phyloP scores from a whole-genome alignment of 1,140 invertebrate genomes.

The Neodiprion lecontei region DNA sequence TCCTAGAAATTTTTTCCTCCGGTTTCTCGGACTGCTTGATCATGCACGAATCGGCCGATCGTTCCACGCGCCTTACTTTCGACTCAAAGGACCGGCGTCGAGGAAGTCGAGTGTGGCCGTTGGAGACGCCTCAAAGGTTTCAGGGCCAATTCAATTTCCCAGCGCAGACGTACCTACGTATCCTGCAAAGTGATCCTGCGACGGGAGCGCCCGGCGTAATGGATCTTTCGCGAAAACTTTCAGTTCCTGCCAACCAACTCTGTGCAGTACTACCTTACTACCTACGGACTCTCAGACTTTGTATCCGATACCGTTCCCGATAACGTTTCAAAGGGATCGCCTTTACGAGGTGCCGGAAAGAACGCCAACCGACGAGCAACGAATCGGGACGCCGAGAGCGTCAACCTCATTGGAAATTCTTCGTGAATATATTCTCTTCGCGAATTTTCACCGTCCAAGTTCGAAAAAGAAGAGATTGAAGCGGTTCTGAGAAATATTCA shows the following conservation, averaged over 20 bases:
- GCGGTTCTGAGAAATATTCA: too few relatives aligned
- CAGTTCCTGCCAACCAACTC: background rate
- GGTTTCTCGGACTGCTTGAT: too few relatives aligned
- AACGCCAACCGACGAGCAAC: too few relatives aligned
- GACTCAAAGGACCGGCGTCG: background rate
- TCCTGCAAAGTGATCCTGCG: background rate
- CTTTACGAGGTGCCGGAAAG: background rate
- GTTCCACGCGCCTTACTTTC: background rate
- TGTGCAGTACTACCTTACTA: background rate
- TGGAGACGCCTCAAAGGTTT: background rate
- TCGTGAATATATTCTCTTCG: too few relatives aligned
- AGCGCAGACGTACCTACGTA: background rate
- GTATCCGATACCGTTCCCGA: background rate
- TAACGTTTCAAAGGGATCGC: background rate
- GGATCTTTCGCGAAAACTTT: background rate
- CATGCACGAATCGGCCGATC: too few relatives aligned
- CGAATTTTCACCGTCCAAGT: too few relatives aligned
- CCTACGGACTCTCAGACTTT: background rate
- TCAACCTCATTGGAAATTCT: too few relatives aligned
- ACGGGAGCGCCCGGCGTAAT: background rate
- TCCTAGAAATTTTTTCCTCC: too few relatives aligned
- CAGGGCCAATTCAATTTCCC: background rate
- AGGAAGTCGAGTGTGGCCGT: background rate
- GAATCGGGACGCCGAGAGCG: too few relatives aligned
- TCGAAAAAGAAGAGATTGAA: too few relatives aligned